Percentiles rank a stretch among this genome's conserved stretches.
Conservation (phyloP, 1,140 invertebrate species). For the Apolygus lucorum region DNA sequence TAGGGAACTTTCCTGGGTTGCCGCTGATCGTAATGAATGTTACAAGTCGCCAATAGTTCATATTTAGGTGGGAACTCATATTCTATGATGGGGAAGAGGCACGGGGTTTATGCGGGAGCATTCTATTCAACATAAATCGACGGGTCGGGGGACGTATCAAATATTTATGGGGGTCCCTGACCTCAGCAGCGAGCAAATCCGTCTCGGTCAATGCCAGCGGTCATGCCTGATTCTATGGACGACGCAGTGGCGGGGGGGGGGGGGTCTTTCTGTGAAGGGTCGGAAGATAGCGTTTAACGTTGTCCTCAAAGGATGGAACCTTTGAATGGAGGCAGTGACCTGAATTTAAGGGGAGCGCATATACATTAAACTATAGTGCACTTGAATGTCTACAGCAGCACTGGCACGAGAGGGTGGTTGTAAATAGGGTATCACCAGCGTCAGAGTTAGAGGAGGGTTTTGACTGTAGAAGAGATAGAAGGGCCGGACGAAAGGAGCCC, state of each 20-base stretch:
- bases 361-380: neutral
- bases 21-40: no score
- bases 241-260: neutral
- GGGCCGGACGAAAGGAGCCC: no score
- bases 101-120: no score
- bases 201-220: neutral
- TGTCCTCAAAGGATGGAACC: neutral
- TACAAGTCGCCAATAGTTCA: no score
- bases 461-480: neutral
- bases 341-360: constrained; percentile 8
- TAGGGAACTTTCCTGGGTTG: no score
- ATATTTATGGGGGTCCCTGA: neutral
- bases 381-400: neutral
- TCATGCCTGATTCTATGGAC: neutral
- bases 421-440: no score
- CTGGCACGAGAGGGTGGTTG: neutral
- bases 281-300: constrained; percentile 6
- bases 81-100: no score
- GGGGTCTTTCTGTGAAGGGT: neutral
- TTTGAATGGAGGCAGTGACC: constrained; percentile 1
- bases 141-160: neutral
- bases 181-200: neutral
- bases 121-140: neutral
- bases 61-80: no score
- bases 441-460: neutral